Evolutionary conservation across 2,797 vertebrate genomes (phyloP).

Genomic region (Gymnopithys bicolor): DNA sequence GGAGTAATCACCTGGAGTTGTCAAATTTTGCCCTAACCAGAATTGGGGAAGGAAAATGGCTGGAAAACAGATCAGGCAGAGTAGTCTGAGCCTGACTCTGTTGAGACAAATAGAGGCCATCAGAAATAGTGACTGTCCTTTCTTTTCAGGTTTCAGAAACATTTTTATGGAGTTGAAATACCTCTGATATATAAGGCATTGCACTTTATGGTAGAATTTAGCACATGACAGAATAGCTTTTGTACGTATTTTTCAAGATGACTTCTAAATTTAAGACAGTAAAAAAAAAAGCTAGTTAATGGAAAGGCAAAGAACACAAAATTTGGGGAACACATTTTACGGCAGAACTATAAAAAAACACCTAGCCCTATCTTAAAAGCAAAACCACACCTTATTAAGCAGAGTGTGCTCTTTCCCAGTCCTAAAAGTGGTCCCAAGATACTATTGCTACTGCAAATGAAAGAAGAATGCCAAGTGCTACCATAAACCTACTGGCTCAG

Average conservation of each 20-base stretch:
- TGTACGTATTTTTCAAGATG: not conserved
- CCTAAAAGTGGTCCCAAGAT: not conserved
- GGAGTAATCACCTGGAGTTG: not conserved
- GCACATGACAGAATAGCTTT: not conserved
- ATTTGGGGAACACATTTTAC: not conserved
- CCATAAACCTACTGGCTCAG: not conserved
- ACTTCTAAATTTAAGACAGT: not conserved
- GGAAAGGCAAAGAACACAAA: not conserved
- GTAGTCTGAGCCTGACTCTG: not conserved
- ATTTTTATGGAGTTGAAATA: not conserved
- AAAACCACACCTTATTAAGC: not conserved
- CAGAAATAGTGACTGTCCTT: not conserved
- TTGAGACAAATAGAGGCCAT: not conserved
- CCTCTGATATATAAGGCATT: not conserved
- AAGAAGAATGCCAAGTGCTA: not conserved
- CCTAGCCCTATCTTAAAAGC: not conserved
- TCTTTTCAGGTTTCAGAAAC: not conserved
- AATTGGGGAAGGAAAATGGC: not conserved
- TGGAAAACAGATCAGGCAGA: not conserved
- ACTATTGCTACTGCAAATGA: not conserved
- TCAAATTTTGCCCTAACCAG: not conserved
- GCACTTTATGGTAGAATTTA: not conserved
- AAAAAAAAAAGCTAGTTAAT: not conserved
- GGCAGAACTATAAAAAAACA: not conserved
- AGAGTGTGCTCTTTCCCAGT: not conserved